These are phyloP conservation scores for Pseudomyrmex concolor DNA, from an alignment of 1,140 invertebrate species.

Conservation along the genomic window DNA sequence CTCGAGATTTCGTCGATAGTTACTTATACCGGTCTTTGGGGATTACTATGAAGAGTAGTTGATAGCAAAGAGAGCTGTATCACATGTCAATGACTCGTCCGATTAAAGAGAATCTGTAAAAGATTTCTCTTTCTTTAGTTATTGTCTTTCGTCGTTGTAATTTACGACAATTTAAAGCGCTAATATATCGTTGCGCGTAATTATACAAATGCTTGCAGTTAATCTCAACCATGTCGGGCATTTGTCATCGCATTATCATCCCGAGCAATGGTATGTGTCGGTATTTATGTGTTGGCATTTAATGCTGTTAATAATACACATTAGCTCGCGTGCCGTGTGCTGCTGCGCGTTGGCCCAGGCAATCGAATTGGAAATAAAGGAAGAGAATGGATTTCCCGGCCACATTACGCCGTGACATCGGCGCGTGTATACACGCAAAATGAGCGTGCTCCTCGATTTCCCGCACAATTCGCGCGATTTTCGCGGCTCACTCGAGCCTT, in stretches of 20 bases:
- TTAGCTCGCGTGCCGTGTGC: slow-evolving; percentile 12
- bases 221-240: slow-evolving; percentile 20
- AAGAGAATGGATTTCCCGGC: slow-evolving; percentile 46
- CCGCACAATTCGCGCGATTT: slow-evolving; percentile 33
- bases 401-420: slow-evolving; percentile 26
- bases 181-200: slow-evolving; percentile 20
- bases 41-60: slow-evolving; percentile 27
- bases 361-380: slow-evolving; percentile 42
- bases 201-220: slow-evolving; percentile 26
- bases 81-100: slow-evolving; percentile 39
- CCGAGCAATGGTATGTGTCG: neutral
- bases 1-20: slow-evolving; percentile 53
- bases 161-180: neutral
- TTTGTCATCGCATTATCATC: slow-evolving; percentile 22
- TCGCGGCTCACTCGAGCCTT: slow-evolving; percentile 28
- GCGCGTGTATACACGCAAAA: neutral
- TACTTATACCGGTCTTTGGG: slow-evolving; percentile 46
- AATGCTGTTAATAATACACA: slow-evolving; percentile 38
- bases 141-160: neutral
- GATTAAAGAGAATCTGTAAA: slow-evolving; percentile 31
- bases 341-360: neutral
- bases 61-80: neutral
- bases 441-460: slow-evolving; percentile 17
- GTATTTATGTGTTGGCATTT: slow-evolving; percentile 14
- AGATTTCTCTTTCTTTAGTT: neutral